These are phyloP conservation scores for Agraylea sexmaculata DNA, from an alignment of 1,140 invertebrate genomes.

Conservation along the genomic window DNA sequence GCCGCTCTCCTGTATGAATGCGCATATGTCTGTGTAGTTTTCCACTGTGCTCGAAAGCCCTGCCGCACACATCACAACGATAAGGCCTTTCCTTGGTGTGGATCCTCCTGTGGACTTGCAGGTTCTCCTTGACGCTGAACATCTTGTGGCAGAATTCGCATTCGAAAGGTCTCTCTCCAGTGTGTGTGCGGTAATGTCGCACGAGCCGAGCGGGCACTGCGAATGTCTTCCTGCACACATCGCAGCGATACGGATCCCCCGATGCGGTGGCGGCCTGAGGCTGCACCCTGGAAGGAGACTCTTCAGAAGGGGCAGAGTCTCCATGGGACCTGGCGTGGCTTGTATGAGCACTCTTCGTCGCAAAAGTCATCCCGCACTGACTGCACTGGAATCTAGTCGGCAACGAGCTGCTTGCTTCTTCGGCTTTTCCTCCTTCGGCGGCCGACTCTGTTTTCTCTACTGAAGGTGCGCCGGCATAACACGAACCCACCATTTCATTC, in stretches of 20 bases:
- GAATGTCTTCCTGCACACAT: constrained; percentile 85
- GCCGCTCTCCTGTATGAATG: constrained; percentile 83
- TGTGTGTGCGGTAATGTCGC: constrained; percentile 83
- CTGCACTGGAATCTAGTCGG: constrained; percentile 37
- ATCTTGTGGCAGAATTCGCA: constrained; percentile 89
- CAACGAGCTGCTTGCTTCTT: constrained; percentile 25
- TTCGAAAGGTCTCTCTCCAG: constrained; percentile 72
- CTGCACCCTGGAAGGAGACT: constrained; percentile 23
- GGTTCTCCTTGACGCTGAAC: constrained; percentile 85
- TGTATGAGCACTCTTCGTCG: constrained; percentile 46
- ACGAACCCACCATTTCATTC: constrained; percentile 35
- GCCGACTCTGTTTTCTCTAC: constrained; percentile 16
- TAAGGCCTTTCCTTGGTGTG: constrained; percentile 81
- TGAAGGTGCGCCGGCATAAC: constrained; percentile 20
- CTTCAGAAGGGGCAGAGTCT: constrained; percentile 26
- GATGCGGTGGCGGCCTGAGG: constrained; percentile 23
- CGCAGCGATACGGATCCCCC: constrained; percentile 71
- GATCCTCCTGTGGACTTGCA: constrained; percentile 82
- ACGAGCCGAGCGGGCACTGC: constrained; percentile 82
- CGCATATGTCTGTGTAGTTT: constrained; percentile 87
- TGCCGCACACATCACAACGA: constrained; percentile 79
- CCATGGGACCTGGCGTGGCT: constrained; percentile 46
- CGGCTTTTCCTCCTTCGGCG: constrained; percentile 17
- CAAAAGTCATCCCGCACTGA: constrained; percentile 46
- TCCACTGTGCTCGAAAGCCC: constrained; percentile 86